Conservation (phyloP, 2,113 vertebrate genomes). For the Hiodon tergisus region DNA sequence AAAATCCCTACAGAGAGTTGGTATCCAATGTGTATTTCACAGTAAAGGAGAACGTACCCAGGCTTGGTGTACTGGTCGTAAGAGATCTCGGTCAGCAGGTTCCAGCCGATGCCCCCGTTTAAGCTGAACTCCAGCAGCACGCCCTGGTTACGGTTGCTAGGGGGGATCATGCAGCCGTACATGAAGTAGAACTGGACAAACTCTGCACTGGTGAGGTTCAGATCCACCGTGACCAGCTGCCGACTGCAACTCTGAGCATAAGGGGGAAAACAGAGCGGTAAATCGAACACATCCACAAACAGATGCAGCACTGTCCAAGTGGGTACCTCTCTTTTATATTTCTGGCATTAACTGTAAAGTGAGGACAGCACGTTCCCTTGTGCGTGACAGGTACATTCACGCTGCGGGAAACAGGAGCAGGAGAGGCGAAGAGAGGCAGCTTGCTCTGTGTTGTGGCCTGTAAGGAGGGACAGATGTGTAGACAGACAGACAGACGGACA, state of each 20-base stretch:
- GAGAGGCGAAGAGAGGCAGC: no score
- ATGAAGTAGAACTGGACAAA: slow-evolving; percentile 99
- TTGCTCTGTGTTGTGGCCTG: no score
- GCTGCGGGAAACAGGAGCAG: no score
- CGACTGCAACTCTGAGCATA: slow-evolving; percentile 80
- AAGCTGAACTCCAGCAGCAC: slow-evolving; percentile 93
- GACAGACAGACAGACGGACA: slow-evolving; percentile 1
- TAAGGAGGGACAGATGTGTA: no score
- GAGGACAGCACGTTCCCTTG: background rate
- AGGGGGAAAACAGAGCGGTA: background rate
- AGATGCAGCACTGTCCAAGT: no score
- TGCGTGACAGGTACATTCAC: background rate
- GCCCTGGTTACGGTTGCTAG: slow-evolving; percentile 88
- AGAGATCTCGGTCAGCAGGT: slow-evolving; percentile 89
- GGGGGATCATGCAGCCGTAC: slow-evolving; percentile 93
- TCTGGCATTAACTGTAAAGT: no score
- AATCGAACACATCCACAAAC: background rate
- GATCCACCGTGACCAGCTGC: slow-evolving; percentile 85
- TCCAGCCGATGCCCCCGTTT: slow-evolving; percentile 94
- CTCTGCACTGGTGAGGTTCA: slow-evolving; percentile 91
- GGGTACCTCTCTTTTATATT: no score
- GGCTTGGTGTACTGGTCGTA: slow-evolving; percentile 96
- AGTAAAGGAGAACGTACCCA: slow-evolving; percentile 62
- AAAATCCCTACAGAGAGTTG: background rate
- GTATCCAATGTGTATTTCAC: background rate